phyloP scores from a whole-genome alignment of 2,888 invertebrate species.

The Argyresthia albistria region DNA sequence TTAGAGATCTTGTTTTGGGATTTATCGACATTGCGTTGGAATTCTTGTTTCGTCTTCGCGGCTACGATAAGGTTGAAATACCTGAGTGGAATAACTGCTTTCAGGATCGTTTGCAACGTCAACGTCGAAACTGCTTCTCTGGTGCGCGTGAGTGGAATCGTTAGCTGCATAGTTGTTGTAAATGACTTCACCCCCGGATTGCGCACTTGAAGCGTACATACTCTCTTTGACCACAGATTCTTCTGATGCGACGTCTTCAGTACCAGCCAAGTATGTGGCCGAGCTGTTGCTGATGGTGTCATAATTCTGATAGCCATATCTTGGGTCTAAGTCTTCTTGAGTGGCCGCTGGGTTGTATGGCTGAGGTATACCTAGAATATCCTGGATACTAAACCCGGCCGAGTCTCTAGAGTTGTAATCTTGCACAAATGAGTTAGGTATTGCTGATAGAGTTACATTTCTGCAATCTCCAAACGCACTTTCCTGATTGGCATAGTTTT shows the following conservation, averaged over 20 bases:
- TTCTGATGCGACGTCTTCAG: conserved; percentile 38
- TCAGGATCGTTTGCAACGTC: conserved; percentile 40
- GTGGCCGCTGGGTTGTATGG: conserved; percentile 29
- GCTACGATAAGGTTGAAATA: conserved; percentile 28
- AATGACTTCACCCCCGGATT: conserved; percentile 33
- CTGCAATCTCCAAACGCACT: conserved; percentile 40
- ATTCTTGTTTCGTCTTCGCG: not conserved
- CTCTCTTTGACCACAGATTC: conserved; percentile 29
- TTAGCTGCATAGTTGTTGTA: conserved; percentile 38
- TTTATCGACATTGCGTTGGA: not conserved
- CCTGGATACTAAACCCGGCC: conserved; percentile 62
- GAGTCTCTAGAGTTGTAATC: conserved; percentile 66
- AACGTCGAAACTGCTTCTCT: conserved; percentile 32
- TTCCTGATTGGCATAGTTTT: conserved; percentile 35
- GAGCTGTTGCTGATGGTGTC: conserved; percentile 55
- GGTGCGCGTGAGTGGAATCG: conserved; percentile 42
- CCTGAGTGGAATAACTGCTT: conserved; percentile 50
- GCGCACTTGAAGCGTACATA: conserved; percentile 10
- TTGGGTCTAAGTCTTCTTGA: conserved; percentile 38
- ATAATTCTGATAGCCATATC: conserved; percentile 50
- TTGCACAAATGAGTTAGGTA: conserved; percentile 31
- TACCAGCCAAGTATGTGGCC: conserved; percentile 42
- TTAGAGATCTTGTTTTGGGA: conserved; percentile 53
- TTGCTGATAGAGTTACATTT: conserved; percentile 35
- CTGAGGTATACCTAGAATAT: conserved; percentile 59